phyloP scores from a whole-genome alignment of 2,113 vertebrate genomes.

The Silurus meridionalis region DNA sequence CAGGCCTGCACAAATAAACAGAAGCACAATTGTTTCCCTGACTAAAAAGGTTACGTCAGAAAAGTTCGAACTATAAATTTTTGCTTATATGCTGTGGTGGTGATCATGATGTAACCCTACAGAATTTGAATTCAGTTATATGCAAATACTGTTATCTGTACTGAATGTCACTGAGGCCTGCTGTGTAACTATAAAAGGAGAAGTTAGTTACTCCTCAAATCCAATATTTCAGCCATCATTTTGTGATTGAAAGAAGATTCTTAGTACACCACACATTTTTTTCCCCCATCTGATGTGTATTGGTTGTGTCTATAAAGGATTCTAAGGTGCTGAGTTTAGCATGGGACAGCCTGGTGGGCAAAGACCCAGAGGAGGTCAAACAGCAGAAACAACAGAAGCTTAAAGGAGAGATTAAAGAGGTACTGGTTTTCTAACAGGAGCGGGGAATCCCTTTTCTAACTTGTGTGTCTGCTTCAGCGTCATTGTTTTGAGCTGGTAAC shows the following conservation, averaged over 20 bases:
- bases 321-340: constrained; percentile 59
- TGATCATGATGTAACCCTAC: background rate
- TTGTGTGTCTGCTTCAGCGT: constrained; percentile 15
- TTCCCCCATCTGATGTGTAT: constrained; percentile 24
- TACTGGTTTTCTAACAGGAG: constrained; percentile 42
- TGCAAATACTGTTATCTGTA: constrained; percentile 25
- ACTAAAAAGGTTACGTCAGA: background rate
- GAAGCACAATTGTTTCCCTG: background rate
- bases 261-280: background rate
- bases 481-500: constrained; percentile 35
- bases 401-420: constrained; percentile 61
- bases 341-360: constrained; percentile 61
- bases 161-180: constrained; percentile 20
- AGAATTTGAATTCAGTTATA: constrained; percentile 6
- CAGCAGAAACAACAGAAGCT: constrained; percentile 62
- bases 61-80: background rate
- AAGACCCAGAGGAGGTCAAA: constrained; percentile 60
- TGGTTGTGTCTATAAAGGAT: constrained; percentile 55
- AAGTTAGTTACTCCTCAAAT: background rate
- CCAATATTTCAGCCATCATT: background rate
- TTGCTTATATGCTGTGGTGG: background rate
- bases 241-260: background rate
- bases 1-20: background rate
- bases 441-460: constrained; percentile 27
- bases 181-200: background rate